Evolutionary conservation across 2,888 invertebrate genomes (phyloP).

Genomic region (Sphaerophoria rueppellii): DNA sequence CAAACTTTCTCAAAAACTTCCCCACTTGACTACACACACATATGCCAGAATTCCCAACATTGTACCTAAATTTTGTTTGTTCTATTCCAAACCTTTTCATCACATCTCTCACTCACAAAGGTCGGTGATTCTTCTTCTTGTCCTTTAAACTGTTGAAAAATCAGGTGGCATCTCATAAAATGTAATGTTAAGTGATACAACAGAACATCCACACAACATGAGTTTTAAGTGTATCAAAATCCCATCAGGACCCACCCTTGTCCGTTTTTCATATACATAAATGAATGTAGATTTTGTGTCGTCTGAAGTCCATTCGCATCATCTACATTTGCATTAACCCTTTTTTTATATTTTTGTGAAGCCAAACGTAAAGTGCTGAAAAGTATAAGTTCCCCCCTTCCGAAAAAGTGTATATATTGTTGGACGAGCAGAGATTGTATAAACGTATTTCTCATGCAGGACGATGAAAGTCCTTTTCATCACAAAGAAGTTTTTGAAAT

Average conservation of each 20-base stretch:
- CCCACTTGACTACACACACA: neutral
- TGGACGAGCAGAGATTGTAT: conserved; percentile 10
- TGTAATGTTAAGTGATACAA: conserved; percentile 70
- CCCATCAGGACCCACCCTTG: conserved; percentile 63
- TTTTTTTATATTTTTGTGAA: conserved; percentile 50
- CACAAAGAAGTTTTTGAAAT: conserved; percentile 73
- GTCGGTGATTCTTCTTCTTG: conserved; percentile 22
- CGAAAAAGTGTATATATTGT: neutral
- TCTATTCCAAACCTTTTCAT: conserved; percentile 22
- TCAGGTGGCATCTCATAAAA: conserved; percentile 71
- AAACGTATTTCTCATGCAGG: conserved; percentile 59
- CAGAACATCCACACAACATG: conserved; percentile 69
- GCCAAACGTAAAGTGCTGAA: conserved; percentile 64
- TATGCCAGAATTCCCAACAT: neutral
- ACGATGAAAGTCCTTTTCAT: conserved; percentile 72
- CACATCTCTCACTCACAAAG: neutral
- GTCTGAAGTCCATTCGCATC: conserved; percentile 24
- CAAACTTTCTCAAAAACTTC: neutral
- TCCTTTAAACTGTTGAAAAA: conserved; percentile 49
- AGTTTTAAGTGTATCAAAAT: conserved; percentile 71
- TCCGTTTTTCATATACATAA: conserved; percentile 34
- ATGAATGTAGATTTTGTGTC: conserved; percentile 15
- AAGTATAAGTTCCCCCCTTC: conserved; percentile 53
- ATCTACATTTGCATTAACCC: conserved; percentile 68
- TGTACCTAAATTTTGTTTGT: conserved; percentile 2